phyloP scores from a whole-genome alignment of 2,113 vertebrate species.

The Ceyx melanurus region DNA sequence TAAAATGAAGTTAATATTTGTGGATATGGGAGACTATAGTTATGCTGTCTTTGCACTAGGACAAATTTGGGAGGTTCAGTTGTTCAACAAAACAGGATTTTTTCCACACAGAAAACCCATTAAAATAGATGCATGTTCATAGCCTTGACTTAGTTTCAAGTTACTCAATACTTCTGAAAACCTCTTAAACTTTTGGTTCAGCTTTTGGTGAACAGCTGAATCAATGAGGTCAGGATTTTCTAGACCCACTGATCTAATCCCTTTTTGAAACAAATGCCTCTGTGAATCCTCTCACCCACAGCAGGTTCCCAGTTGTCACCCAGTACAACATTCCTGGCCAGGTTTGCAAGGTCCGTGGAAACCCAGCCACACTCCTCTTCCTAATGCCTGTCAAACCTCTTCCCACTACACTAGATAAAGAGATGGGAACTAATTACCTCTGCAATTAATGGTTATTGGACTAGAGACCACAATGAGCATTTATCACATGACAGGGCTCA shows the following conservation, averaged over 20 bases:
- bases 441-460: neutral
- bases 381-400: neutral
- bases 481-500: fast-evolving
- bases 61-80: neutral
- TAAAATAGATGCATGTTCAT: neutral
- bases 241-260: neutral
- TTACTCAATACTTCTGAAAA: neutral
- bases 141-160: neutral
- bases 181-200: neutral
- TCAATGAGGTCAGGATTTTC: neutral
- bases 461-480: neutral
- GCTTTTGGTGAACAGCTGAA: neutral
- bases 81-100: neutral
- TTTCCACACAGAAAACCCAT: neutral
- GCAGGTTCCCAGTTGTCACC: too few species aligned
- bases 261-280: neutral
- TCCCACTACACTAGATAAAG: neutral
- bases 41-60: neutral
- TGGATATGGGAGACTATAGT: neutral
- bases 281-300: too few species aligned
- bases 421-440: neutral
- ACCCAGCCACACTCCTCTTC: neutral
- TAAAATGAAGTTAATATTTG: neutral
- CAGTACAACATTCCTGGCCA: neutral
- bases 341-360: neutral